These are phyloP conservation scores for Poecile atricapillus DNA, from an alignment of 2,113 vertebrate species.

Conservation along the genomic window DNA sequence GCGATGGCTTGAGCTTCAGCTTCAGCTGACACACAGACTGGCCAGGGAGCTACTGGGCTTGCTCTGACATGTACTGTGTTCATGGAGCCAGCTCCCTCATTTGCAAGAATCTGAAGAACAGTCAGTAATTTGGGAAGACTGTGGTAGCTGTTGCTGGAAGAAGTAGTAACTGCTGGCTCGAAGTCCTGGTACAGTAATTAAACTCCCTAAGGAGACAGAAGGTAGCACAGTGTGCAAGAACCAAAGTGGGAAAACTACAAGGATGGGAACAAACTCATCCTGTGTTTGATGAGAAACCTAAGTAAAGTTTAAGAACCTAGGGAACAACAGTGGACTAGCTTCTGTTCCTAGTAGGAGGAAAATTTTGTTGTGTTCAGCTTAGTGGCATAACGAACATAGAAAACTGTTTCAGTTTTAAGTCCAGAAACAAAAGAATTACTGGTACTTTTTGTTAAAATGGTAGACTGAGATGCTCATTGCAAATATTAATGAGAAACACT, in stretches of 20 bases:
- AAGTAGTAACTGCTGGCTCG: not conserved
- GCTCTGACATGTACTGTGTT: not conserved
- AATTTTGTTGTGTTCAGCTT: not conserved
- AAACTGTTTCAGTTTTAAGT: rapidly evolving
- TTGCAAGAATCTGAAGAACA: not conserved
- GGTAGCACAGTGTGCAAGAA: not conserved
- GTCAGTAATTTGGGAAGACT: not conserved
- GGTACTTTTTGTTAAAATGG: not conserved
- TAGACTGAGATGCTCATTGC: not conserved
- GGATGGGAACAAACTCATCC: not conserved
- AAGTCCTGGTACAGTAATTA: not conserved
- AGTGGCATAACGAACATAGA: not conserved
- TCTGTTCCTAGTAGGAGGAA: not conserved
- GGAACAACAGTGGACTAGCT: not conserved
- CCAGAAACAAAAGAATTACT: not conserved
- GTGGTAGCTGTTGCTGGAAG: not conserved
- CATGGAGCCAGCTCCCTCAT: not conserved
- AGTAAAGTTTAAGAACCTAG: not conserved
- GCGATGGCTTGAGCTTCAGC: not conserved
- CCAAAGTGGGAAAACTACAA: not conserved
- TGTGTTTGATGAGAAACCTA: not conserved
- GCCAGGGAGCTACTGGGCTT: not conserved
- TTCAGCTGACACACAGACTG: not conserved
- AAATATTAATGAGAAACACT: not conserved
- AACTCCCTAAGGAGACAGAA: not conserved